Percentiles rank a stretch among this genome's conserved stretches.
phyloP scores from a whole-genome alignment of 2,888 invertebrate species.

The Crocallis elinguaria region DNA sequence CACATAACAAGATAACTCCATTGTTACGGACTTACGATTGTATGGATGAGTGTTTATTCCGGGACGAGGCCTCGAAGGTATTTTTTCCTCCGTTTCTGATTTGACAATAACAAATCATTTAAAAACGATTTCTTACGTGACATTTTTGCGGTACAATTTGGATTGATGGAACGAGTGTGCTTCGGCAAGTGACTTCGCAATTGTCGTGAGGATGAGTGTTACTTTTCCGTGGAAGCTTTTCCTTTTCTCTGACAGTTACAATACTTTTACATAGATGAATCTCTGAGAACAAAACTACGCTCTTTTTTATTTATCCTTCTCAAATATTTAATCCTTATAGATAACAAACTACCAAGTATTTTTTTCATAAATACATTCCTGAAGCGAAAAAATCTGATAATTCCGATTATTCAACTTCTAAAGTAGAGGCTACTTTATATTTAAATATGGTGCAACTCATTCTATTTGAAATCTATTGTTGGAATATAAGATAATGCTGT shows the following conservation, averaged over 20 bases:
- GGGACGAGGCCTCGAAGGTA: background rate
- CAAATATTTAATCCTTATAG: background rate
- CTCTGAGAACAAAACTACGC: background rate
- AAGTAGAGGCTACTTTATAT: no score
- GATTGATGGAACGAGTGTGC: slow-evolving; percentile 29
- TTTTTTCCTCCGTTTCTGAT: slow-evolving; percentile 18
- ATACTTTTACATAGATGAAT: background rate
- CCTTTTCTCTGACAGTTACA: slow-evolving; percentile 16
- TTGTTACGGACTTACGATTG: slow-evolving; percentile 26
- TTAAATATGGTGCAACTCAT: background rate
- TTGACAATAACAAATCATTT: slow-evolving; percentile 37
- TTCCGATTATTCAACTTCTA: no score
- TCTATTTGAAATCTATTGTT: slow-evolving; percentile 8
- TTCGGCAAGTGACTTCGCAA: slow-evolving; percentile 18
- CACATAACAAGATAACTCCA: slow-evolving; percentile 37
- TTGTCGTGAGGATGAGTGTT: slow-evolving; percentile 17
- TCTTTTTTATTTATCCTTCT: background rate
- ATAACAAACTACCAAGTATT: background rate
- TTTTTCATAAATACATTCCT: background rate
- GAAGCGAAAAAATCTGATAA: background rate
- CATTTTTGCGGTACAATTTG: slow-evolving; percentile 26
- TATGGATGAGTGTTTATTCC: slow-evolving; percentile 20
- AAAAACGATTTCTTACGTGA: slow-evolving; percentile 36
- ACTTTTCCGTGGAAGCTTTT: slow-evolving; percentile 4
- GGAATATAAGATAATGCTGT: slow-evolving; percentile 3